Percentiles rank a stretch among this genome's conserved stretches.
Conservation (phyloP, 2,888 invertebrate genomes). For the Cacoxenus indagator region DNA sequence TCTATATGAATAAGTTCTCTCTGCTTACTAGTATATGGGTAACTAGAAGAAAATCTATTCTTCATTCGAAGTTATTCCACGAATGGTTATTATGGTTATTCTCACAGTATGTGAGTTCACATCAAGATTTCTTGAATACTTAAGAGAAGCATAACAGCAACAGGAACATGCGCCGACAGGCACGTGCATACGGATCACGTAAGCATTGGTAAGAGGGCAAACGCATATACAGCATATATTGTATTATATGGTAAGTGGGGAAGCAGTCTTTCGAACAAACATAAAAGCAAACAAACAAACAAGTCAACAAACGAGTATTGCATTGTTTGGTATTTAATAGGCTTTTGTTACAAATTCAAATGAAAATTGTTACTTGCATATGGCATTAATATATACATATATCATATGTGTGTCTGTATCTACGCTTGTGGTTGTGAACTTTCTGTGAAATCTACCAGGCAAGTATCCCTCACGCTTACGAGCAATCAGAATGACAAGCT, state of each 20-base stretch:
- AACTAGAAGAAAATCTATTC: no score
- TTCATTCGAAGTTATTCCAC: no score
- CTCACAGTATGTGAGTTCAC: no score
- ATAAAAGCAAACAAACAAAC: slow-evolving; percentile 12
- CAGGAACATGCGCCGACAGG: background rate
- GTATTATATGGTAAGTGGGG: background rate
- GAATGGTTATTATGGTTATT: no score
- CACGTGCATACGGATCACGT: background rate
- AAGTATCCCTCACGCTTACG: slow-evolving; percentile 11
- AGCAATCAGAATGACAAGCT: background rate
- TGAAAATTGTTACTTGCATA: slow-evolving; percentile 42
- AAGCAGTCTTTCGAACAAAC: slow-evolving; percentile 3
- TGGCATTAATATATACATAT: slow-evolving; percentile 15
- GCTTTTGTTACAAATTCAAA: slow-evolving; percentile 56
- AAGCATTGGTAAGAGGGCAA: background rate
- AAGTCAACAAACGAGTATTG: slow-evolving; percentile 26
- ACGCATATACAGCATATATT: background rate
- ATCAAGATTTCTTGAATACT: background rate
- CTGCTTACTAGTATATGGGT: no score
- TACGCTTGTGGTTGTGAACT: slow-evolving; percentile 33
- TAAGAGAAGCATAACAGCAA: slow-evolving; percentile 6
- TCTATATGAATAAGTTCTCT: no score
- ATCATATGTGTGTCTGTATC: slow-evolving; percentile 4
- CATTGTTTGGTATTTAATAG: slow-evolving; percentile 56
- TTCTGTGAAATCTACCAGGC: slow-evolving; percentile 55